These are phyloP conservation scores for Lophura nycthemera DNA, from an alignment of 2,113 vertebrate species.

Conservation along the genomic window DNA sequence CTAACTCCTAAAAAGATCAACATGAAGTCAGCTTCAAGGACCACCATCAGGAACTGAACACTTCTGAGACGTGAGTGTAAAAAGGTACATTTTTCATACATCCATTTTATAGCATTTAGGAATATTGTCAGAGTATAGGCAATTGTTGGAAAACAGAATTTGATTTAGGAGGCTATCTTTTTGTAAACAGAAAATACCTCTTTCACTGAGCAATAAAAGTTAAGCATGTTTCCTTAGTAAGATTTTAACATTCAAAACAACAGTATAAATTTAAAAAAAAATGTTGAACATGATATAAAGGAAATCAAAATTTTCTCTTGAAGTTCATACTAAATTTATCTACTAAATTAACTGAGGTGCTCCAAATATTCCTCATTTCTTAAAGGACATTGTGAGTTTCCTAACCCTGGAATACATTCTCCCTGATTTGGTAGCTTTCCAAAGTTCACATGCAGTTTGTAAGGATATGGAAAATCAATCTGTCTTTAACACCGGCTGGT, in stretches of 20 bases:
- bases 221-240: background rate
- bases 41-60: background rate
- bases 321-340: background rate
- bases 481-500: conserved; percentile 11
- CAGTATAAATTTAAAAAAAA: background rate
- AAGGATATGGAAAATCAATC: background rate
- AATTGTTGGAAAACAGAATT: background rate
- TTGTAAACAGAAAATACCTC: background rate
- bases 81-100: background rate
- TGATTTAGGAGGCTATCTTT: background rate
- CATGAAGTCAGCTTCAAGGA: background rate
- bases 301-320: background rate
- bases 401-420: background rate
- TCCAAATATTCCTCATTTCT: background rate
- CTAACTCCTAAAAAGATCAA: background rate
- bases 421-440: background rate
- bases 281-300: background rate
- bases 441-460: background rate
- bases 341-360: background rate
- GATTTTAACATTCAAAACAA: background rate
- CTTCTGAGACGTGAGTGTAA: background rate
- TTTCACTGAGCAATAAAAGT: background rate
- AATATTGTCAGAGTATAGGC: background rate
- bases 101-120: background rate
- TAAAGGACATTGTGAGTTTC: background rate